A percentile compares a stretch with the other conserved stretches of the same genome.
Evolutionary conservation across 2,888 invertebrate species (phyloP).

Genomic region (Peribatodes rhomboidaria): DNA sequence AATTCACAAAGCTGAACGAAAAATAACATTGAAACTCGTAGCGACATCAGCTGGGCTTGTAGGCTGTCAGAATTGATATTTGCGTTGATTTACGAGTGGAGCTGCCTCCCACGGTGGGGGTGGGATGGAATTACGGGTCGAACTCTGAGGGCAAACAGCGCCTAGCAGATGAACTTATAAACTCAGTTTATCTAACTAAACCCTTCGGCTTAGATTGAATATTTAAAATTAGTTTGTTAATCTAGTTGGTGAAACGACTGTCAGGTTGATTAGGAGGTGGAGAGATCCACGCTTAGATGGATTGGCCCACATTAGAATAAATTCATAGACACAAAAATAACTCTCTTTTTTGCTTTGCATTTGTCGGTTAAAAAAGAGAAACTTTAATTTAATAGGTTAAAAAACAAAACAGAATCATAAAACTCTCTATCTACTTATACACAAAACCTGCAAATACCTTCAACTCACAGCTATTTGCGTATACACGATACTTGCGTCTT

Average conservation of each 20-base stretch:
- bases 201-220: background rate
- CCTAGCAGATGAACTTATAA: slow-evolving; percentile 37
- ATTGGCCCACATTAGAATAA: too few species aligned
- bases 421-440: too few species aligned
- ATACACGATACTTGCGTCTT: background rate
- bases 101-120: slow-evolving; percentile 21
- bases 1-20: slow-evolving; percentile 3
- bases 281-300: too few species aligned
- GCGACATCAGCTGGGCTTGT: slow-evolving; percentile 44
- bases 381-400: too few species aligned
- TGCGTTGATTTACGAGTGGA: slow-evolving; percentile 54
- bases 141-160: slow-evolving; percentile 40
- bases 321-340: too few species aligned
- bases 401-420: too few species aligned
- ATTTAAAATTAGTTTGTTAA: too few species aligned
- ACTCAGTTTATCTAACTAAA: slow-evolving; percentile 28
- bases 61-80: slow-evolving; percentile 46
- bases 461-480: background rate
- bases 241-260: too few species aligned
- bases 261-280: too few species aligned
- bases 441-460: too few species aligned
- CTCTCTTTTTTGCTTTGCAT: too few species aligned
- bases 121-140: slow-evolving; percentile 52
- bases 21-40: slow-evolving; percentile 27
- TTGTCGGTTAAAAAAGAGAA: too few species aligned